Evolutionary conservation across 2,797 vertebrate genomes (phyloP).

Genomic region (Necrosyrtes monachus): DNA sequence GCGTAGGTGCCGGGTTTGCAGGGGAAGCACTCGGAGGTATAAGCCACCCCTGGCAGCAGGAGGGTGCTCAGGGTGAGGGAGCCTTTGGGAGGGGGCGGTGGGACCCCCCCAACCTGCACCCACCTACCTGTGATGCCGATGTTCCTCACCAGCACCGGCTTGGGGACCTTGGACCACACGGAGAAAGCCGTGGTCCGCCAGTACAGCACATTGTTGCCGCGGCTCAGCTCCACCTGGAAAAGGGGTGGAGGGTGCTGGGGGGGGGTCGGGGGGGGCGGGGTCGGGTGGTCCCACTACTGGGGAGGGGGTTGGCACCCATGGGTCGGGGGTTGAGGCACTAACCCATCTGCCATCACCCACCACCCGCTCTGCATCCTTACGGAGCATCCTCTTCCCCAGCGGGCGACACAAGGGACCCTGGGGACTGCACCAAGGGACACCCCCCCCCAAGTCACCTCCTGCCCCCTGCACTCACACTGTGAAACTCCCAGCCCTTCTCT

Average conservation of each 20-base stretch:
- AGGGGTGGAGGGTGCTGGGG: not conserved
- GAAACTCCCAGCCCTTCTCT: conserved; percentile 83
- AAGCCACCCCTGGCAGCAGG: conserved; percentile 86
- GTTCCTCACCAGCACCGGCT: conserved; percentile 89
- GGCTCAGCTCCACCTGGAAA: conserved; percentile 81
- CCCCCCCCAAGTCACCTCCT: not conserved
- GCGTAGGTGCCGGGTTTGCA: conserved; percentile 92
- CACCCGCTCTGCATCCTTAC: not conserved
- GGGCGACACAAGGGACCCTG: not conserved
- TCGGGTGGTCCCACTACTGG: not conserved
- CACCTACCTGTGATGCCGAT: conserved; percentile 87
- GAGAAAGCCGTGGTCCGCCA: conserved; percentile 89
- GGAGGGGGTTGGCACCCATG: not conserved
- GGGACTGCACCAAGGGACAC: not conserved
- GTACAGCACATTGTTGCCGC: conserved; percentile 91
- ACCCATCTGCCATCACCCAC: not conserved
- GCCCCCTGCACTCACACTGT: conserved; percentile 75
- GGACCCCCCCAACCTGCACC: too few species aligned
- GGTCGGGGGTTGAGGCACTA: not conserved
- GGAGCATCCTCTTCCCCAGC: not conserved
- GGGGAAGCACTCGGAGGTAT: conserved; percentile 96
- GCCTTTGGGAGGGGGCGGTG: rapidly evolving
- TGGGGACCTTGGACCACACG: conserved; percentile 75
- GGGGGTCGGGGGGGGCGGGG: not conserved
- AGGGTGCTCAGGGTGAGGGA: not conserved